Percentiles rank a stretch among this genome's conserved stretches.
Evolutionary conservation across 2,113 vertebrate genomes (phyloP).

Genomic region (Crotophaga sulcirostris): DNA sequence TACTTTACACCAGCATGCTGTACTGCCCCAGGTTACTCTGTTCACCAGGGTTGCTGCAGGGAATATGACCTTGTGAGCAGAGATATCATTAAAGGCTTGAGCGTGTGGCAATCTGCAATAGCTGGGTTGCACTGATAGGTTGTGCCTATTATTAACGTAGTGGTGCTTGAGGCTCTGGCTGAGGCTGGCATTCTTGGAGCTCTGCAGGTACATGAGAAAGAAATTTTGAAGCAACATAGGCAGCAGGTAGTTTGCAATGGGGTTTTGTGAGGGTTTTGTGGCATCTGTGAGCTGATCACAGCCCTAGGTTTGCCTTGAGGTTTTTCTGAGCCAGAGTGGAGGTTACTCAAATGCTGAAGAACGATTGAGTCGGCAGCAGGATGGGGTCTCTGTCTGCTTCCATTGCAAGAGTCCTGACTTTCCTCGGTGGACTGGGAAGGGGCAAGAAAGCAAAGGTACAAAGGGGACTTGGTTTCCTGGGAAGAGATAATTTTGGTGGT

Average conservation of each 20-base stretch:
- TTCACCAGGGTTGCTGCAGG: neutral
- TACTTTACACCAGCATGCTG: neutral
- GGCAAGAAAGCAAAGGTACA: neutral
- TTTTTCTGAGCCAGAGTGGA: neutral
- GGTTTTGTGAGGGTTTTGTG: neutral
- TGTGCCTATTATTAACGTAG: neutral
- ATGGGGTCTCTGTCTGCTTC: neutral
- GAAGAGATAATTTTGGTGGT: neutral
- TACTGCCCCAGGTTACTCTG: neutral
- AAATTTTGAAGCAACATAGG: fast-evolving
- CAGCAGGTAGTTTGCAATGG: neutral
- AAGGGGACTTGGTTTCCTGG: neutral
- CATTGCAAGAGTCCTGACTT: fast-evolving
- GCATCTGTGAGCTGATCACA: neutral
- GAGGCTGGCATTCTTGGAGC: neutral
- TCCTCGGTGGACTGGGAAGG: neutral
- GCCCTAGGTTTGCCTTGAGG: neutral
- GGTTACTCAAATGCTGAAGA: neutral
- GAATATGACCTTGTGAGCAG: neutral
- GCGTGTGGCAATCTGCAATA: neutral
- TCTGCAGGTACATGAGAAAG: neutral
- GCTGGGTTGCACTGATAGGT: neutral
- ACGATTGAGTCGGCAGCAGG: neutral
- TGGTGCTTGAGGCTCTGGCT: fast-evolving
- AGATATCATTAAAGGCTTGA: neutral